These are phyloP conservation scores for Cheilosia pagana DNA, from an alignment of 2,888 invertebrate genomes.

Conservation along the genomic window DNA sequence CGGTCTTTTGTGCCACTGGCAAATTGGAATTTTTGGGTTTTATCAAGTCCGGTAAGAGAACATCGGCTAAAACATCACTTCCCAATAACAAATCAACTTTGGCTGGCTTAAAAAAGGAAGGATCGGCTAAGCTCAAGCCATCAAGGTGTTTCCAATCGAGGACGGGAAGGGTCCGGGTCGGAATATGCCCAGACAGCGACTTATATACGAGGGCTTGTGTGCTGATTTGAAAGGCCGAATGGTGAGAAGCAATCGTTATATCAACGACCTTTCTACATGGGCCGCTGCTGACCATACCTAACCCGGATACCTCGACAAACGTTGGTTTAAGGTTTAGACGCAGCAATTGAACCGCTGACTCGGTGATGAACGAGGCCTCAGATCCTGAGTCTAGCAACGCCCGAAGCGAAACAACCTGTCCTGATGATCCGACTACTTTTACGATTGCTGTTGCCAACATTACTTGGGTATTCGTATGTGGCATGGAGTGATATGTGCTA, in stretches of 20 bases:
- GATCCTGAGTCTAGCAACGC: no score
- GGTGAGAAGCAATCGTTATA: constrained; percentile 1
- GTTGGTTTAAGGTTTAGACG: not conserved
- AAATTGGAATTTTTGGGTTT: not conserved
- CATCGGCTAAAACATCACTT: not conserved
- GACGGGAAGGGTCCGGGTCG: not conserved
- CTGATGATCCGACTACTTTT: no score
- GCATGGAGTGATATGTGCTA: no score
- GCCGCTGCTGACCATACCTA: constrained; percentile 11
- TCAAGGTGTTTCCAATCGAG: constrained; percentile 16
- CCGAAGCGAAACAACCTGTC: no score
- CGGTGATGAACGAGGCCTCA: no score
- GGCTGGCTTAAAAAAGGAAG: not conserved
- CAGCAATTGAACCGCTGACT: no score
- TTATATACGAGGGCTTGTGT: not conserved
- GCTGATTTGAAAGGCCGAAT: not conserved
- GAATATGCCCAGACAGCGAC: constrained; percentile 22
- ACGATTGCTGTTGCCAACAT: no score
- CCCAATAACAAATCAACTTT: constrained; percentile 4
- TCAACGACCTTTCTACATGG: not conserved
- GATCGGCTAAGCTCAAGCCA: constrained; percentile 21
- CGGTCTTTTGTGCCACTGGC: not conserved
- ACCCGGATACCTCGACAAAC: constrained; percentile 1
- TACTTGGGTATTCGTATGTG: no score
- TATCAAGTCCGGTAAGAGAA: not conserved